phyloP scores from a whole-genome alignment of 2,113 vertebrate genomes.

The Thunnus thynnus region DNA sequence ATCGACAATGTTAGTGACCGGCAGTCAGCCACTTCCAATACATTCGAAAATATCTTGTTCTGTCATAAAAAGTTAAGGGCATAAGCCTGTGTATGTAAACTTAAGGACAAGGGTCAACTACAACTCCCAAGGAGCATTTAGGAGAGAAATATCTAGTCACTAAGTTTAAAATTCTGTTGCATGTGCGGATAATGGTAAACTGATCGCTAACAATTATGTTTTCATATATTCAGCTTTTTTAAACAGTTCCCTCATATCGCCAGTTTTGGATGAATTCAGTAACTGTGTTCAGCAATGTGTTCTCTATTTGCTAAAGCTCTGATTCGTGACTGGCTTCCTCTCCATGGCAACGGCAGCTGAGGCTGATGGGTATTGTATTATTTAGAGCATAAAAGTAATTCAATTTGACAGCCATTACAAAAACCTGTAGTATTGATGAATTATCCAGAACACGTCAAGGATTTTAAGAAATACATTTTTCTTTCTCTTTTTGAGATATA shows the following conservation, averaged over 20 bases:
- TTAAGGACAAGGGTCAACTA: not conserved
- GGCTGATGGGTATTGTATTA: too few species aligned
- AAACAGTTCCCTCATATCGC: too few species aligned
- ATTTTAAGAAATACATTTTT: too few species aligned
- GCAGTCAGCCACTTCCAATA: not conserved
- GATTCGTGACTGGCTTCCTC: too few species aligned
- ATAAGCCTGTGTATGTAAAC: not conserved
- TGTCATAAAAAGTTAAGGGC: not conserved
- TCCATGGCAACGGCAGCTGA: too few species aligned
- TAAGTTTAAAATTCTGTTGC: not conserved
- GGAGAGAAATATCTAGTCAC: not conserved
- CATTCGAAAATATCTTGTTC: constrained; percentile 2
- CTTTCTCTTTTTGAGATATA: too few species aligned
- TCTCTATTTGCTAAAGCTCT: too few species aligned
- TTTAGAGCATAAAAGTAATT: too few species aligned
- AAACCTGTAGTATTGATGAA: too few species aligned
- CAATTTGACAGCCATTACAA: too few species aligned
- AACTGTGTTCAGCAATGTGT: not conserved
- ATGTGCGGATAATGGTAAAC: not conserved
- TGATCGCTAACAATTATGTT: not conserved
- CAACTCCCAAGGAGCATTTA: not conserved
- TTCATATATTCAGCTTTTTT: too few species aligned
- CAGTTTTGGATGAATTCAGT: not conserved
- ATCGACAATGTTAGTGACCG: not conserved
- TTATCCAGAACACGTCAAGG: too few species aligned